Evolutionary conservation across 2,113 vertebrate species (phyloP).

Genomic region (Peucedramus taeniatus): DNA sequence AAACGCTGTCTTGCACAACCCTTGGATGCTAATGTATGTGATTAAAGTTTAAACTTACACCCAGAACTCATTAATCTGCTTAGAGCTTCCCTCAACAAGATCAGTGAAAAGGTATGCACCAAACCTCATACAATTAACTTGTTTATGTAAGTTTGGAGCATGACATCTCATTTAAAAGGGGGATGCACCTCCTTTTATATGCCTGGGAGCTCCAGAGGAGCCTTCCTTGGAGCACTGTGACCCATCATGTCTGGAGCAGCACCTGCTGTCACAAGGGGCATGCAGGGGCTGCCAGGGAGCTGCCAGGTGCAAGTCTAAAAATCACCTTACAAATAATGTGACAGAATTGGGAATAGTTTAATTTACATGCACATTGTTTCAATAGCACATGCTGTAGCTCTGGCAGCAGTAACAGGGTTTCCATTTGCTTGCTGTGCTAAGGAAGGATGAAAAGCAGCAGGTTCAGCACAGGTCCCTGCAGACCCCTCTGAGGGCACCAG

Average conservation of each 20-base stretch:
- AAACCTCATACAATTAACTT: background rate
- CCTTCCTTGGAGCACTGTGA: background rate
- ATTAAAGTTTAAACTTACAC: background rate
- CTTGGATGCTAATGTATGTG: background rate
- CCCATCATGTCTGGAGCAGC: background rate
- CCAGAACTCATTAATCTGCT: background rate
- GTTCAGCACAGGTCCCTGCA: background rate
- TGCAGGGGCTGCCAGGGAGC: background rate
- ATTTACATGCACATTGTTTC: background rate
- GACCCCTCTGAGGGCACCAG: background rate
- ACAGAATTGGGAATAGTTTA: background rate
- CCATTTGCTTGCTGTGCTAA: background rate
- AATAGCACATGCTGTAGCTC: background rate
- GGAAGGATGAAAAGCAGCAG: rapidly evolving
- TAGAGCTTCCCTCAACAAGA: background rate
- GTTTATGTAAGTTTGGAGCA: background rate
- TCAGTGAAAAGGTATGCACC: background rate
- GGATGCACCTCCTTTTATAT: background rate
- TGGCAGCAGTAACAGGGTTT: background rate
- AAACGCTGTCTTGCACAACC: background rate
- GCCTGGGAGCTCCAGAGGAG: background rate
- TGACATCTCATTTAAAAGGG: background rate
- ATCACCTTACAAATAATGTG: background rate
- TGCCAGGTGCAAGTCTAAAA: background rate
- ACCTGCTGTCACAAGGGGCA: background rate